Evolutionary conservation across 2,797 vertebrate species (phyloP).

Genomic region (Saxicola maurus): DNA sequence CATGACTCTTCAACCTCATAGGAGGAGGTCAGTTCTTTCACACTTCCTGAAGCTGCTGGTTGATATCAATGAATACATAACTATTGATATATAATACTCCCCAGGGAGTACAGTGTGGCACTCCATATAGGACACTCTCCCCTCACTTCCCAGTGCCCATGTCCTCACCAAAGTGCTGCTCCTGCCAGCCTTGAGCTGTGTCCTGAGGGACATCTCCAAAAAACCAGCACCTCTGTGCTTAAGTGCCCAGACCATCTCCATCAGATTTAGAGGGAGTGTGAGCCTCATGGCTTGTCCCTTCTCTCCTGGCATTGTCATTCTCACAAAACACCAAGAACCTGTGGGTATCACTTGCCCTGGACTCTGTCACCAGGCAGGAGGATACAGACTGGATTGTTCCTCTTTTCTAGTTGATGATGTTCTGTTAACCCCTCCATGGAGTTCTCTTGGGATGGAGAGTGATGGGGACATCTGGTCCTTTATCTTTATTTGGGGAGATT

Average conservation of each 20-base stretch:
- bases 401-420: neutral
- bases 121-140: accelerated
- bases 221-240: neutral
- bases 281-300: neutral
- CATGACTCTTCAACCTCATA: neutral
- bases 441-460: neutral
- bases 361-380: neutral
- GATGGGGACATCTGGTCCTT: neutral
- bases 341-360: accelerated
- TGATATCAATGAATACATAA: neutral
- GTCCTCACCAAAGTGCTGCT: accelerated
- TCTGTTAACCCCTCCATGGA: neutral
- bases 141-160: accelerated
- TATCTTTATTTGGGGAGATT: neutral
- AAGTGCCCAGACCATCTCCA: neutral
- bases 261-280: no score
- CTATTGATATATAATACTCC: neutral
- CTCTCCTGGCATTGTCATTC: neutral
- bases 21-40: neutral
- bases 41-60: neutral
- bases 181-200: neutral
- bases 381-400: neutral
- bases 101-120: neutral
- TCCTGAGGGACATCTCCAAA: neutral
- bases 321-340: neutral